These are phyloP conservation scores for Heliopora coerulea DNA, from an alignment of 92 coral and sea anemone species.

Conservation along the genomic window DNA sequence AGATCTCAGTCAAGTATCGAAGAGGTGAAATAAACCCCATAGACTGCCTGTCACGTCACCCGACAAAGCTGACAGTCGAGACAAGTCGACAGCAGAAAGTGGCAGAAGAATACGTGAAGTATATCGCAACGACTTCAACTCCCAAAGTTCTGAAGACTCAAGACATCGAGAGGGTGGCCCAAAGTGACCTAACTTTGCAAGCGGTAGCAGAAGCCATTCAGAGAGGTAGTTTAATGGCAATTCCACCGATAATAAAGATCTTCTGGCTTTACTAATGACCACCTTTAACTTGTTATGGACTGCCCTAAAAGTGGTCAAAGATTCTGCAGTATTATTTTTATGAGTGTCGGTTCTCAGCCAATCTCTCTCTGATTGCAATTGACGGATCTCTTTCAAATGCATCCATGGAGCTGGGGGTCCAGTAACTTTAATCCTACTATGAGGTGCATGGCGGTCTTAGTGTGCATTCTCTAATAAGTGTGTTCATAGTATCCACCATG, in stretches of 20 bases:
- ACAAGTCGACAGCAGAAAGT: conserved; percentile 53
- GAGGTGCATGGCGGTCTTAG: conserved; percentile 63
- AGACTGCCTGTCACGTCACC: conserved; percentile 58
- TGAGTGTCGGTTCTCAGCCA: conserved; percentile 45
- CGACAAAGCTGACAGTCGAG: conserved; percentile 34
- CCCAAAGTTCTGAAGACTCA: conserved; percentile 50
- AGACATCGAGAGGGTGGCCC: conserved; percentile 50
- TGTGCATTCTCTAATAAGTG: conserved; percentile 44
- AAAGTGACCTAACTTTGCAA: conserved; percentile 49
- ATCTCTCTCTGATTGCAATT: conserved; percentile 44
- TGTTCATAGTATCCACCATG: conserved; percentile 46
- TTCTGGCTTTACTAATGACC: conserved; percentile 37
- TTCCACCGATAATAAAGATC: no score
- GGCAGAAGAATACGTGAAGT: conserved; percentile 58
- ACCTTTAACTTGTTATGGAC: conserved; percentile 56
- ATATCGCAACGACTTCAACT: conserved; percentile 50
- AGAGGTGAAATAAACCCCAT: conserved; percentile 49
- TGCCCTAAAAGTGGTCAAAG: conserved; percentile 24
- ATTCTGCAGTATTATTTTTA: conserved; percentile 29
- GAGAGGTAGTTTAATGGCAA: no score
- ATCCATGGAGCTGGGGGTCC: conserved; percentile 76
- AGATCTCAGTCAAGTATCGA: conserved; percentile 40
- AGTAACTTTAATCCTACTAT: conserved; percentile 43
- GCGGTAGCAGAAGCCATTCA: conserved; percentile 49
- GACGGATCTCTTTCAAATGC: conserved; percentile 25